These are phyloP conservation scores for Crotalus helleri DNA, from an alignment of 2,113 vertebrate genomes.

Conservation along the genomic window DNA sequence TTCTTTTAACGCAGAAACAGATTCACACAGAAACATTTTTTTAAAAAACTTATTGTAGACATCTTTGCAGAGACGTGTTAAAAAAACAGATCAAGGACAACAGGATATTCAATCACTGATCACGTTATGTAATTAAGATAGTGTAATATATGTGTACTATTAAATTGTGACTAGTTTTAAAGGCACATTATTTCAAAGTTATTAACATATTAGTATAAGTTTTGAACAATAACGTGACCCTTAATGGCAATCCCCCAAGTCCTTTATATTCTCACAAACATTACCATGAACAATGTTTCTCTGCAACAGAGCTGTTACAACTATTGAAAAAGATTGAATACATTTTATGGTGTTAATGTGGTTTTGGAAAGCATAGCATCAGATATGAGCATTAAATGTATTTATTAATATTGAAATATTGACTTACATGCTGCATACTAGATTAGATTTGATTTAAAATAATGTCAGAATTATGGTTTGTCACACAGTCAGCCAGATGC, in stretches of 20 bases:
- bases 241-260: constrained; percentile 8
- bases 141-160: constrained; percentile 23
- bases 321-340: constrained; percentile 49
- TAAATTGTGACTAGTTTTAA: constrained; percentile 27
- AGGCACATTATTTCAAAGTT: constrained; percentile 33
- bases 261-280: constrained; percentile 36
- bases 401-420: constrained; percentile 15
- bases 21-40: not conserved
- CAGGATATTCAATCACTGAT: constrained; percentile 48
- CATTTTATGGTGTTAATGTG: constrained; percentile 54
- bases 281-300: constrained; percentile 47
- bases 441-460: constrained; percentile 27
- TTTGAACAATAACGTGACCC: constrained; percentile 21
- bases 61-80: not conserved
- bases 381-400: constrained; percentile 24
- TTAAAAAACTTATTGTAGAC: constrained; percentile 38
- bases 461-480: not conserved
- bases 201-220: constrained; percentile 1
- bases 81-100: constrained; percentile 36
- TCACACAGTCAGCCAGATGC: not conserved
- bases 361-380: constrained; percentile 27
- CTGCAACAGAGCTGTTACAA: constrained; percentile 37
- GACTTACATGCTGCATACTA: constrained; percentile 36
- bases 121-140: not conserved
- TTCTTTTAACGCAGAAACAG: not conserved